These are phyloP conservation scores for Oryzias dopingdopingensis DNA, from an alignment of 2,797 vertebrate genomes.

Conservation along the genomic window DNA sequence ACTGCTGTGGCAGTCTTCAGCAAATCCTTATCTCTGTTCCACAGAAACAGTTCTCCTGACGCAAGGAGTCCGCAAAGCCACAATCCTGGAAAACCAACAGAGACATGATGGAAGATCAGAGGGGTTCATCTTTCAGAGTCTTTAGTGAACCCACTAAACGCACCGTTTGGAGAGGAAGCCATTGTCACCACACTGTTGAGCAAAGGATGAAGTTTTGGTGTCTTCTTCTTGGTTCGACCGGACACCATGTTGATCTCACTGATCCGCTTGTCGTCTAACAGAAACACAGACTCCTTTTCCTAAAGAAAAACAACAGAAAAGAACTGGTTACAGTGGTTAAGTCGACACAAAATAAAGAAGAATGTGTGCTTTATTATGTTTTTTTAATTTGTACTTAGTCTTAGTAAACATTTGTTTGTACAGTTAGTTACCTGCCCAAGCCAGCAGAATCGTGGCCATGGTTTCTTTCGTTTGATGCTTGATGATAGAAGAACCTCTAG, in stretches of 20 bases:
- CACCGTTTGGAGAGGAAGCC: constrained; percentile 86
- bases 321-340: neutral
- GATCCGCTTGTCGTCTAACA: constrained; percentile 87
- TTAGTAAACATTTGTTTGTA: neutral
- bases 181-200: constrained; percentile 83
- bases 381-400: neutral
- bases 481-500: constrained; percentile 89
- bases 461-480: constrained; percentile 90
- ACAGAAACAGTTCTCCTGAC: constrained; percentile 92
- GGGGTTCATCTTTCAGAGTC: neutral
- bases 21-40: constrained; percentile 89
- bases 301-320: constrained; percentile 42
- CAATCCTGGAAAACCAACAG: constrained; percentile 70
- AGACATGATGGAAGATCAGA: neutral
- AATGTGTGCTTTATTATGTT: too few species aligned
- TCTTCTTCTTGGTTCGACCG: constrained; percentile 90
- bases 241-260: constrained; percentile 89
- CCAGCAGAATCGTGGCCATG: constrained; percentile 93
- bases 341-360: too few species aligned
- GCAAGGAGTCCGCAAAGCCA: constrained; percentile 87
- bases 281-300: constrained; percentile 92
- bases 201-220: constrained; percentile 82
- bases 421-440: constrained; percentile 83
- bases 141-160: neutral
- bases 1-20: constrained; percentile 80